Base-by-base conservation (phyloP, 2,888 invertebrate species). In the Patella pellucida region DNA sequence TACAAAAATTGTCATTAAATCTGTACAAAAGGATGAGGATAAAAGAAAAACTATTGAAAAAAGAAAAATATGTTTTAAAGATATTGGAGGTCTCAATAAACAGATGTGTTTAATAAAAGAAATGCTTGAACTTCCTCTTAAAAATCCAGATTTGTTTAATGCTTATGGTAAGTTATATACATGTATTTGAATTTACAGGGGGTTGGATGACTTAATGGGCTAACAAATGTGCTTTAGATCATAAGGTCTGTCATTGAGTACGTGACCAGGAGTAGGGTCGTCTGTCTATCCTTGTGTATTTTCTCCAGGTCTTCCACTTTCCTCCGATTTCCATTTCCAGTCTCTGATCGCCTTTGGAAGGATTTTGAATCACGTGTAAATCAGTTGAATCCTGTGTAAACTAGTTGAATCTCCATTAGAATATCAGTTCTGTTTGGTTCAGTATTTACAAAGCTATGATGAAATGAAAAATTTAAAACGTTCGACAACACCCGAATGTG, bases 21-120 rank as follows among this genome's bases (percentile, higher is more conserved):
- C 54, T 19, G 19, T 19, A n/a, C 16, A 15, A 12, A n/a, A n/a
- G 7, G 11, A 31, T 50, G 56, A 70, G 4, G 27, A 62, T 54
- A 51, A 19, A 54, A 15, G 11, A 9, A 41, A 41, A 41, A 41
- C 41, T 16, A 23, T 0, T 16, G 41, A 50, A n/a, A 50, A 69
- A 62, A 62, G 70, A 19, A 75, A 54, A 69, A 77, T 82, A 19
- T 79, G 56, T 1, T 85, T 84, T 69, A 70, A 73, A 52, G 76
- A 76, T 70, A 78, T 88, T 52, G 88, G 87, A 68, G 88, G 88
- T 0, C 73, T 87, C 75, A 77, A 78, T 27, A 71, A 77, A 51
- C 88, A 87, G 76, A 86, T 87, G n/a, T 74, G 80, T 11, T 68
- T 78, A 11, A 71, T 88, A 15, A 82, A 77, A 72, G 85, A 86